phyloP scores from a whole-genome alignment of 2,797 vertebrate genomes.

The Onychomys leucogaster region DNA sequence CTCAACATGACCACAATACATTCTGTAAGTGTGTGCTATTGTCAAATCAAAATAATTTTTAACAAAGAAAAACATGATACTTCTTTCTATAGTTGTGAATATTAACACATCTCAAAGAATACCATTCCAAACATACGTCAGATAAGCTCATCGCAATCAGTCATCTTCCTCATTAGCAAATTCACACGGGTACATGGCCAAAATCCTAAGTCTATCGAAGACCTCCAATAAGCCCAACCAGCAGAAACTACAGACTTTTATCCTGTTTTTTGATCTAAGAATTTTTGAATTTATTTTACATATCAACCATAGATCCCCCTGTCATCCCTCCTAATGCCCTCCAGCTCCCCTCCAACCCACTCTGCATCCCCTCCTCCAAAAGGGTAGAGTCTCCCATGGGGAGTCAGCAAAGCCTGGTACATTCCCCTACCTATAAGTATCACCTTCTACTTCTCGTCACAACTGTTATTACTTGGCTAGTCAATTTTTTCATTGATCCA shows the following conservation, averaged over 20 bases:
- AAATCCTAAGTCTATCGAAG: background rate
- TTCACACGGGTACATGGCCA: background rate
- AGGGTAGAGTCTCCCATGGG: too few species aligned
- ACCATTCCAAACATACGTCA: background rate
- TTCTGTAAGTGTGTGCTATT: too few species aligned
- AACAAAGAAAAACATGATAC: background rate
- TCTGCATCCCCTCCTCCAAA: too few species aligned
- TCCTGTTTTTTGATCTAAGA: background rate
- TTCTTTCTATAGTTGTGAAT: background rate
- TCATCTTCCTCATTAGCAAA: accelerated
- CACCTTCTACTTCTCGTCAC: background rate
- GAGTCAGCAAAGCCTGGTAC: too few species aligned
- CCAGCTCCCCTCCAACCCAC: too few species aligned
- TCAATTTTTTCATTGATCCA: background rate
- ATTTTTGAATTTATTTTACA: too few species aligned
- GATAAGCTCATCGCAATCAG: accelerated
- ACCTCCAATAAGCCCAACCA: background rate
- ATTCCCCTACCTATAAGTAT: too few species aligned
- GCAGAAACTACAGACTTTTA: background rate
- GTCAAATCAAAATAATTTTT: background rate
- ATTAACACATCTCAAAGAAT: background rate
- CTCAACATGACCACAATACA: background rate
- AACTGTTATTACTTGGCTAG: background rate
- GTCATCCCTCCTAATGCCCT: too few species aligned
- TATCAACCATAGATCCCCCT: too few species aligned